Evolutionary conservation across 2,888 invertebrate genomes (phyloP).

Genomic region (Lasioglossum malachurum): DNA sequence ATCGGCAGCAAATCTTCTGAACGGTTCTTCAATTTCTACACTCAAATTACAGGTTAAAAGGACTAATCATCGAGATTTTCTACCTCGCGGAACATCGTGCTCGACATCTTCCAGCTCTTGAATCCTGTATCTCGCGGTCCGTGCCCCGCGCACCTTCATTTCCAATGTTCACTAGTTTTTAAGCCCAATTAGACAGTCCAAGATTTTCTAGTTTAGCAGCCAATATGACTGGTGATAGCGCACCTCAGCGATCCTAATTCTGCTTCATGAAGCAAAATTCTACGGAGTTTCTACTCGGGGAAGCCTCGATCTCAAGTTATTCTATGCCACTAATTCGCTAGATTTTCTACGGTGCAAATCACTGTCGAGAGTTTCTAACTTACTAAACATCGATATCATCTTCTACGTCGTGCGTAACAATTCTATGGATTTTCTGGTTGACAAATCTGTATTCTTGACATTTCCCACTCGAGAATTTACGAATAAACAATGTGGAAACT

Average conservation of each 20-base stretch:
- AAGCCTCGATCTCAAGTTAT: not conserved
- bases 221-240: not conserved
- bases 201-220: not conserved
- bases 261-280: not conserved
- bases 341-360: not conserved
- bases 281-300: not conserved
- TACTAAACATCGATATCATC: not conserved
- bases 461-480: not conserved
- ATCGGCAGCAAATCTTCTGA: not conserved
- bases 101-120: slow-evolving; percentile 2
- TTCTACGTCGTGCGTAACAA: not conserved
- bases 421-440: not conserved
- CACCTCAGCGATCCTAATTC: not conserved
- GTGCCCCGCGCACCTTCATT: not conserved
- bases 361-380: not conserved
- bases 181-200: not conserved
- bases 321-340: not conserved
- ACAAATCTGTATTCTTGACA: not conserved
- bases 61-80: not conserved
- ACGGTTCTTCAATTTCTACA: slow-evolving; percentile 1
- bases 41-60: not conserved
- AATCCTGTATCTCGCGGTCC: not conserved
- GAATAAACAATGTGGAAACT: not conserved
- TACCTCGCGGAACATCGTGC: not conserved
- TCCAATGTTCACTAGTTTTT: not conserved